A percentile compares a stretch with the other conserved stretches of the same genome.
Evolutionary conservation across 2,113 vertebrate genomes (phyloP).

Genomic region (Brienomyrus longianalis): DNA sequence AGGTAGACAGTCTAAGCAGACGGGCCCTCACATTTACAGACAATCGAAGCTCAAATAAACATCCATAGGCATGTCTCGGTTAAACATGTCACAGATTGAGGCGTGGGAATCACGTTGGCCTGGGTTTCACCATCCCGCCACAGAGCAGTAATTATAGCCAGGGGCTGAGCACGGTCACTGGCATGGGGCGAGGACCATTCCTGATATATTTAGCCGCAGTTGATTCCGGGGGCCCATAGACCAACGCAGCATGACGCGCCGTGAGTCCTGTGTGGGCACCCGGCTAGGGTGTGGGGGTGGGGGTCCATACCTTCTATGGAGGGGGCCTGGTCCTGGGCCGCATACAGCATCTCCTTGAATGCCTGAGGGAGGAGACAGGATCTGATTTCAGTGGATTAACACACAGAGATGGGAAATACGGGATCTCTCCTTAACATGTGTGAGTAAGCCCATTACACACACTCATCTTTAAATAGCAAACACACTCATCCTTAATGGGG

Average conservation of each 20-base stretch:
- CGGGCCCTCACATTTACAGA: not conserved
- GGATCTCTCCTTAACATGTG: not conserved
- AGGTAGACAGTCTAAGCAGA: not conserved
- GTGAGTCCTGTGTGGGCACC: not conserved
- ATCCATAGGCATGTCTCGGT: not conserved
- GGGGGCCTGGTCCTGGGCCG: slow-evolving; percentile 94
- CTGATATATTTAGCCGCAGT: slow-evolving; percentile 33
- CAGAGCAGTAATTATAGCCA: slow-evolving; percentile 49
- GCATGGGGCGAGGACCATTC: not conserved
- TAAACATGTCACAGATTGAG: not conserved
- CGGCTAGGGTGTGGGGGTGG: not conserved
- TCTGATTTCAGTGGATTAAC: not conserved
- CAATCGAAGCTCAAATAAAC: not conserved
- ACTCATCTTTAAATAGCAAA: not conserved
- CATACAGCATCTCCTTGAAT: slow-evolving; percentile 97
- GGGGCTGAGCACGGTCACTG: not conserved
- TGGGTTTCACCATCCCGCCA: slow-evolving; percentile 24
- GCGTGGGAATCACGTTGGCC: slow-evolving; percentile 32
- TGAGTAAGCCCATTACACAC: not conserved
- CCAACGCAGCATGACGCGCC: not conserved
- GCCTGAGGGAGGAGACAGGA: slow-evolving; percentile 60
- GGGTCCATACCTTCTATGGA: slow-evolving; percentile 89
- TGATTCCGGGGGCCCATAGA: slow-evolving; percentile 14
- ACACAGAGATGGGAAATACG: not conserved
- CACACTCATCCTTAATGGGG: not conserved